Conservation (phyloP, 2,113 vertebrate species). For the Silurus glanis region DNA sequence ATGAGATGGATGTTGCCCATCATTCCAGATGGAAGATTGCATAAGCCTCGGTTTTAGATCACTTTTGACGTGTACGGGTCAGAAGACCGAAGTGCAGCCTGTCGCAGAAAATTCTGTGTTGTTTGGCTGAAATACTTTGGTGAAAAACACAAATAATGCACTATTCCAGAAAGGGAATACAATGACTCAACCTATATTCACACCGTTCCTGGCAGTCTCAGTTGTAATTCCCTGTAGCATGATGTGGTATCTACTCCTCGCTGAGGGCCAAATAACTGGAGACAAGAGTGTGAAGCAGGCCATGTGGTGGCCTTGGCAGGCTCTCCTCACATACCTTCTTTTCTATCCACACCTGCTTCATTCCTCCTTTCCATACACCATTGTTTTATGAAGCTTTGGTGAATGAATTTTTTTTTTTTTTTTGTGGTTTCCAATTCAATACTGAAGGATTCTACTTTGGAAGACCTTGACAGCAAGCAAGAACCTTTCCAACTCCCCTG, state of each 20-base stretch:
- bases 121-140: background rate
- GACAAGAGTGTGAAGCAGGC: conserved; percentile 29
- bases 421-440: conserved; percentile 29
- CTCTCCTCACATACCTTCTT: conserved; percentile 22
- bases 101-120: background rate
- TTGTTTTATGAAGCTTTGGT: conserved; percentile 30
- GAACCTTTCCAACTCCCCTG: conserved; percentile 16
- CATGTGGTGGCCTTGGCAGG: conserved; percentile 50
- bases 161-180: conserved; percentile 20
- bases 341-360: conserved; percentile 48
- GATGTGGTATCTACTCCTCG: conserved; percentile 12
- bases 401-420: conserved; percentile 35
- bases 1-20: background rate
- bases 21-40: background rate
- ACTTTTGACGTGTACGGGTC: background rate
- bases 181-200: conserved; percentile 22
- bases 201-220: background rate
- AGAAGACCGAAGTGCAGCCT: background rate
- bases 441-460: conserved; percentile 30
- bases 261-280: conserved; percentile 15
- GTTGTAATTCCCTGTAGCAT: conserved; percentile 16
- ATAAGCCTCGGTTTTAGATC: background rate
- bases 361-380: conserved; percentile 10
- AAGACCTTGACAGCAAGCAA: conserved; percentile 46
- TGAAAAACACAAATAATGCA: background rate